Conservation (phyloP, 2,888 invertebrate genomes). For the Crocallis elinguaria region DNA sequence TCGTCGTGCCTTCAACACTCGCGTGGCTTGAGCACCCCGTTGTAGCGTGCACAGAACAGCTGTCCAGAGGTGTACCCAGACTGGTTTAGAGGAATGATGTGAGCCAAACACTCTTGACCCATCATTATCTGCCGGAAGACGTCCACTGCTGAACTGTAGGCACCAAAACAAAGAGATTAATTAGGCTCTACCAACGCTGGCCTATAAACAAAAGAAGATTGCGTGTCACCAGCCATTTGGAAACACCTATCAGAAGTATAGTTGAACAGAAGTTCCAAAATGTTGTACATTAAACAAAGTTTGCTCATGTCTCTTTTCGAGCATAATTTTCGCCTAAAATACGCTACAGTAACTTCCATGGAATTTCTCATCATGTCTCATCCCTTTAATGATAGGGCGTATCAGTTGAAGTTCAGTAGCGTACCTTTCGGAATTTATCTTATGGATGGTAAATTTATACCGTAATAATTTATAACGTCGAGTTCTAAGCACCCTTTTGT, state of each 20-base stretch:
- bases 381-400: slow-evolving; percentile 27
- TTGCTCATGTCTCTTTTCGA: slow-evolving; percentile 14
- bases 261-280: slow-evolving; percentile 14
- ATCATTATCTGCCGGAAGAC: too few species aligned
- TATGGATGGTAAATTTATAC: slow-evolving; percentile 18
- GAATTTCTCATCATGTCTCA: slow-evolving; percentile 26
- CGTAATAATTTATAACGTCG: slow-evolving; percentile 18
- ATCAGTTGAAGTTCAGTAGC: slow-evolving; percentile 25
- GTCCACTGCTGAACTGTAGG: too few species aligned
- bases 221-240: slow-evolving; percentile 10
- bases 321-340: slow-evolving; percentile 25
- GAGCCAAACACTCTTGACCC: too few species aligned
- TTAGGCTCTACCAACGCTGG: too few species aligned
- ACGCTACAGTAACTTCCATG: slow-evolving; percentile 28
- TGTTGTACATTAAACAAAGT: slow-evolving; percentile 22
- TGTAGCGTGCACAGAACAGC: too few species aligned
- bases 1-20: too few species aligned
- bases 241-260: slow-evolving; percentile 9
- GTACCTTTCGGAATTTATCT: slow-evolving; percentile 19
- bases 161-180: too few species aligned
- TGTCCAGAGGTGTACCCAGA: too few species aligned
- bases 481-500: slow-evolving; percentile 13
- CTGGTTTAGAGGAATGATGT: too few species aligned
- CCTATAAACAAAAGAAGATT: neutral
- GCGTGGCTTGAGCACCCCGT: too few species aligned